Conservation (phyloP, 2,797 vertebrate species). For the Margarornis squamiger region DNA sequence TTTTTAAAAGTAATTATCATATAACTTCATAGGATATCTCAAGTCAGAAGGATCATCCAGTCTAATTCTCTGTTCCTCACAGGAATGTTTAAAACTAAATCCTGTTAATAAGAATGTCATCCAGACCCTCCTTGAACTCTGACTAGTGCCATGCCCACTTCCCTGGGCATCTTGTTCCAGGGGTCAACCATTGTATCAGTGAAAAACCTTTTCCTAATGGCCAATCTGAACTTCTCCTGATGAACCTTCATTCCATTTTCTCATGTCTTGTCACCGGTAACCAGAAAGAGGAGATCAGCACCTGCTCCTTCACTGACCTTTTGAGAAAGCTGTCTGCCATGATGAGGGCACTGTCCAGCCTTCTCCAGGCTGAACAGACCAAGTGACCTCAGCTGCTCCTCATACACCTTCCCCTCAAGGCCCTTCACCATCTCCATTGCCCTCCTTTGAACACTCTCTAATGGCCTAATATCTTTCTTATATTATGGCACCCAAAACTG, state of each 20-base stretch:
- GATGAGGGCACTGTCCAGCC: neutral
- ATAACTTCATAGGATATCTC: neutral
- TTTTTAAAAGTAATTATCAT: neutral
- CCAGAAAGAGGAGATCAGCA: neutral
- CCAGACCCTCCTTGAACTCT: neutral
- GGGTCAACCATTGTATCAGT: neutral
- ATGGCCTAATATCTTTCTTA: neutral
- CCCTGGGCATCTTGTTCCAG: fast-evolving
- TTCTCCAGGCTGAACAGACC: neutral
- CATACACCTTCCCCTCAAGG: neutral
- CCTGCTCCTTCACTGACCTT: neutral
- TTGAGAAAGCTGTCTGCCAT: neutral
- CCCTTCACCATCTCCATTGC: neutral
- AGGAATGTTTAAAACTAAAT: neutral
- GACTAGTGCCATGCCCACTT: neutral
- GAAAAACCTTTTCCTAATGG: neutral
- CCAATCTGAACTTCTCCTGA: neutral
- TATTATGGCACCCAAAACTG: neutral
- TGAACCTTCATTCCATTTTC: neutral
- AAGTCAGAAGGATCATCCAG: neutral
- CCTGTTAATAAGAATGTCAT: neutral
- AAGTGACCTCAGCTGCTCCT: neutral
- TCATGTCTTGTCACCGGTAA: neutral
- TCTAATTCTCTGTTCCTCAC: neutral
- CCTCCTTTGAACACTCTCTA: neutral